These are phyloP conservation scores for Sarcophaga subvicina DNA, from an alignment of 2,888 invertebrate species.

Conservation along the genomic window DNA sequence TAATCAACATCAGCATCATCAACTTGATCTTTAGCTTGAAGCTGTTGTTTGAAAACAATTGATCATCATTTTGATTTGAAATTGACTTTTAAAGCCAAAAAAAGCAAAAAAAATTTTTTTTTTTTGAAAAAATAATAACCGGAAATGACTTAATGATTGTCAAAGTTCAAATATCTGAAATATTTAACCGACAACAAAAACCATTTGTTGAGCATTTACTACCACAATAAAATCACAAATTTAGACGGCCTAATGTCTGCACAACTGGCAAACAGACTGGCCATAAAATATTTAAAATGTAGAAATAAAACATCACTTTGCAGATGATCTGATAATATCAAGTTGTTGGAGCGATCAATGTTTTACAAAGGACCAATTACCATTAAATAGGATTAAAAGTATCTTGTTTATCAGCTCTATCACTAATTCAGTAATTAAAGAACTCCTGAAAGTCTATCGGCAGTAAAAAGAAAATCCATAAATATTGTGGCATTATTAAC, in stretches of 20 bases:
- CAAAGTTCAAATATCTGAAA: slow-evolving; percentile 18
- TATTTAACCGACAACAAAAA: neutral
- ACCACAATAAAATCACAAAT: neutral
- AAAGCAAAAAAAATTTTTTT: neutral
- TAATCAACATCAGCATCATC: neutral
- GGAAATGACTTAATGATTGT: slow-evolving; percentile 23
- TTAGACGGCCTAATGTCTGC: neutral
- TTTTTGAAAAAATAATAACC: neutral
- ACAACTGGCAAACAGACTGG: too few relatives aligned
- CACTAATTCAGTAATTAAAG: too few relatives aligned
- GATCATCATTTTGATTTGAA: neutral
- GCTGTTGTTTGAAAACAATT: neutral
- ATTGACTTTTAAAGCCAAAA: neutral
- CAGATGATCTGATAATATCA: too few relatives aligned
- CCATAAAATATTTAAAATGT: too few relatives aligned
- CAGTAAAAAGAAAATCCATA: too few relatives aligned
- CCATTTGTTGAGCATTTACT: neutral
- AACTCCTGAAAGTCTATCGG: too few relatives aligned
- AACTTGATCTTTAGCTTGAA: neutral
- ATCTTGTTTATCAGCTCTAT: too few relatives aligned
- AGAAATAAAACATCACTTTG: too few relatives aligned
- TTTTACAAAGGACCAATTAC: too few relatives aligned
- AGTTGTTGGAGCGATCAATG: too few relatives aligned
- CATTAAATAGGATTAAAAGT: too few relatives aligned
- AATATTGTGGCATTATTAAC: too few relatives aligned